A percentile compares a stretch with the other conserved stretches of the same genome.
Evolutionary conservation across 2,797 vertebrate genomes (phyloP).

Genomic region (Danio aesculapii): DNA sequence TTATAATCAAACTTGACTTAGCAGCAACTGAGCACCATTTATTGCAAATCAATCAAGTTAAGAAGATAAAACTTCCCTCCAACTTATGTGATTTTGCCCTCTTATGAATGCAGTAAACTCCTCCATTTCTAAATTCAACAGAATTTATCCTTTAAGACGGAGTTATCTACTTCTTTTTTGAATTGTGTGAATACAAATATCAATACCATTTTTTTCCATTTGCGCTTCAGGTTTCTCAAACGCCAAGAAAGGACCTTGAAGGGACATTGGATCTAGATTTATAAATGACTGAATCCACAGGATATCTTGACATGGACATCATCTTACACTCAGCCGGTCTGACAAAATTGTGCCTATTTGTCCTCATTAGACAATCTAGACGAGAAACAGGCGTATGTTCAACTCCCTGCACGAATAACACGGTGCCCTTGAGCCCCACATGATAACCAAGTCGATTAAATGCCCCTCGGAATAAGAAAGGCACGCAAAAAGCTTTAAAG

Average conservation of each 20-base stretch:
- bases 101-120: neutral
- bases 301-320: conserved; percentile 8
- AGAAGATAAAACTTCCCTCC: neutral
- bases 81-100: neutral
- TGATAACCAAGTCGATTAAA: conserved; percentile 40
- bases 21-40: neutral
- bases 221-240: neutral
- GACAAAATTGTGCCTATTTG: conserved; percentile 19
- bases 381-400: conserved; percentile 22
- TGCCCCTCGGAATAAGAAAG: conserved; percentile 27
- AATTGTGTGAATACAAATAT: neutral
- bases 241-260: conserved; percentile 41
- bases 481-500: conserved; percentile 20
- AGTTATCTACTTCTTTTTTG: neutral
- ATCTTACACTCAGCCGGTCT: conserved; percentile 23
- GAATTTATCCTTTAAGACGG: neutral
- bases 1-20: neutral
- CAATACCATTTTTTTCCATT: neutral
- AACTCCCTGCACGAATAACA: conserved; percentile 28
- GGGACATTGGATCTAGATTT: conserved; percentile 14
- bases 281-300: conserved; percentile 11
- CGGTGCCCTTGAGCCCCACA: conserved; percentile 59
- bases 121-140: neutral
- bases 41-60: neutral
- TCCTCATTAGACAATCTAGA: conserved; percentile 35